Conservation (phyloP, 2,888 invertebrate species). For the Ellobium chinense region DNA sequence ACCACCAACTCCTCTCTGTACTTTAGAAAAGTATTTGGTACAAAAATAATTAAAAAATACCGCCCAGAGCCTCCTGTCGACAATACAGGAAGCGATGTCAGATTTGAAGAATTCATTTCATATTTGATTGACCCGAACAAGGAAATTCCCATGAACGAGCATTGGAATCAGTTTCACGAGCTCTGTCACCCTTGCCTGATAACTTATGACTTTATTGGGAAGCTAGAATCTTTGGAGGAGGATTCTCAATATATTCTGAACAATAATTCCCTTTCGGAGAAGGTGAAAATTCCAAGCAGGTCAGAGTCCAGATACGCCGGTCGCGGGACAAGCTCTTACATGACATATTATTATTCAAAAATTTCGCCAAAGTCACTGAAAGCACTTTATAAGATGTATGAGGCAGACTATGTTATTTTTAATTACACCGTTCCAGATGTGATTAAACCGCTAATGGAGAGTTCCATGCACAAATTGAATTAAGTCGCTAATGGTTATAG, state of each 20-base stretch:
- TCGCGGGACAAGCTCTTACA: not conserved
- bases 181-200: slow-evolving; percentile 93
- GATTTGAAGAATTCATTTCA: slow-evolving; percentile 86
- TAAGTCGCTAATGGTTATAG: too few relatives aligned
- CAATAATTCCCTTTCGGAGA: not conserved
- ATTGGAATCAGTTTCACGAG: slow-evolving; percentile 91
- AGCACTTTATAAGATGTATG: slow-evolving; percentile 10
- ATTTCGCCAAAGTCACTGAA: not conserved
- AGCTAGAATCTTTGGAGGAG: slow-evolving; percentile 90
- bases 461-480: too few relatives aligned
- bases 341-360: slow-evolving; percentile 20
- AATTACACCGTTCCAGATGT: slow-evolving; percentile 33
- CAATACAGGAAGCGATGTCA: slow-evolving; percentile 87
- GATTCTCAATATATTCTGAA: slow-evolving; percentile 83
- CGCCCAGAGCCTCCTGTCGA: slow-evolving; percentile 85
- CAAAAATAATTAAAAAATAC: slow-evolving; percentile 87
- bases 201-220: slow-evolving; percentile 92
- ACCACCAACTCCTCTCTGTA: slow-evolving; percentile 80
- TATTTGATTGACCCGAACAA: slow-evolving; percentile 84
- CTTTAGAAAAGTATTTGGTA: slow-evolving; percentile 82
- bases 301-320: slow-evolving; percentile 15
- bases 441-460: not conserved
- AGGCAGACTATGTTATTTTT: slow-evolving; percentile 25
- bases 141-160: slow-evolving; percentile 85
- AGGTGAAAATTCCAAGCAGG: slow-evolving; percentile 27